Base-by-base conservation (phyloP, 92 coral and sea anemone genomes). In the Virgularia gustaviana region DNA sequence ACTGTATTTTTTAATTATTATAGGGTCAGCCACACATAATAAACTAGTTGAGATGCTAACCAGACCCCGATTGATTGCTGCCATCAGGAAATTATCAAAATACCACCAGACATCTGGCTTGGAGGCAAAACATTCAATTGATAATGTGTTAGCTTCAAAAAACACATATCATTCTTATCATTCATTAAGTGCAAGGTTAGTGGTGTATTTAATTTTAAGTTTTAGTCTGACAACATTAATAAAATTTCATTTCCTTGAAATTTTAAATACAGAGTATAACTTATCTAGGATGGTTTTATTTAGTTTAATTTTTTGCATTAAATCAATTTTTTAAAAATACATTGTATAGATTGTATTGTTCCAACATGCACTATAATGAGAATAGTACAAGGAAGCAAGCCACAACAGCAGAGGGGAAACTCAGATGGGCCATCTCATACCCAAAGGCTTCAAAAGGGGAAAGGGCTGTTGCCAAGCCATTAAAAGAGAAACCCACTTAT, bases 21-120 rank as follows among this genome's bases (percentile, higher is more conserved):
- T 38, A 72, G 78, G 65, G 25, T 55, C 78, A 53, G 78, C 65
- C 23, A 67, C 42, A 15, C 78, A 72, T 39, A 72, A 72, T 65
- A 72, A 72, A 20, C 63, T 72, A 18, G n/a, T 62, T 53, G 70
- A 72, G 59, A 72, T 72, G 24, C 45, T 72, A 12, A 72, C 78
- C 19, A 51, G 78, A 45, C 78, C 78, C 1, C 59, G 65, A 30
- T 53, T 72, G 30, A 39, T 72, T 72, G 63, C 78, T 30, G 78
- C 78, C 9, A 57, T 72, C 36, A 29, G 35, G 57, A 73, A 57
- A 38, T n/a, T 73, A 47, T 73, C 78, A 39, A 56, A 34, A 34
- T 73, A 49, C 39, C 78, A 73, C 57, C 78, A 73, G 57, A 73
- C 53, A 57, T 73, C 78, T 57, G 78, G 78, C 28, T 73, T 73